Percentiles rank a stretch among this genome's conserved stretches.
phyloP scores from a whole-genome alignment of 2,888 invertebrate species.

The Sceliomorpha sp. region DNA sequence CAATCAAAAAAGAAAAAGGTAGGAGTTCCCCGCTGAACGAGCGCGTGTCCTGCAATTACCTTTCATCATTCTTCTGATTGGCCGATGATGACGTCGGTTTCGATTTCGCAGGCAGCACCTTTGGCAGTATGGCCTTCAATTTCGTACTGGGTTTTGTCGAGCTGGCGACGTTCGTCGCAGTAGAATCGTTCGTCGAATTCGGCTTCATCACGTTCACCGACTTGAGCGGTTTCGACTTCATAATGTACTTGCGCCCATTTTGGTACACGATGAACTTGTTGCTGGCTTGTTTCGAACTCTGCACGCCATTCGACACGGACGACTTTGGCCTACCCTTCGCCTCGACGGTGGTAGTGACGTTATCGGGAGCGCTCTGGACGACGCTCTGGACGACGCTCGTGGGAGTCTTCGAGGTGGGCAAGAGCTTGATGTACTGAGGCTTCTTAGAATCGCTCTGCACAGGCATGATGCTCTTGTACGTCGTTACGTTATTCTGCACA shows the following conservation, averaged over 20 bases:
- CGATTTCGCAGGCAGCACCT: too few relatives aligned
- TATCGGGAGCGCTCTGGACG: background rate
- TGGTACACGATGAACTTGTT: slow-evolving; percentile 45
- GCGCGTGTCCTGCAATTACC: too few relatives aligned
- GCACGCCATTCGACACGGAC: background rate
- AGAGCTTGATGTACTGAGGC: slow-evolving; percentile 31
- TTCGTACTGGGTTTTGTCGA: background rate
- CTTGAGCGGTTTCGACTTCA: slow-evolving; percentile 17
- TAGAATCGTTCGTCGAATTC: slow-evolving; percentile 3
- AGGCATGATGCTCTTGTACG: slow-evolving; percentile 43
- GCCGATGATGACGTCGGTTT: too few relatives aligned
- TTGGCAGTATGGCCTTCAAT: background rate
- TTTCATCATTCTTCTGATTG: too few relatives aligned
- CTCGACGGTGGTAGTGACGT: background rate
- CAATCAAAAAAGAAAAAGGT: too few relatives aligned
- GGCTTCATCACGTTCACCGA: background rate
- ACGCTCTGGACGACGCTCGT: background rate
- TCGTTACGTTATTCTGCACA: background rate
- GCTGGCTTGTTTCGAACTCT: background rate
- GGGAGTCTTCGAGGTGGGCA: slow-evolving; percentile 15
- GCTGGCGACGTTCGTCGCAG: background rate
- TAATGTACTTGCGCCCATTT: slow-evolving; percentile 64
- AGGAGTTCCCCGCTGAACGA: too few relatives aligned
- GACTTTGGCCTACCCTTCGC: too few relatives aligned
- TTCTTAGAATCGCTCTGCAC: slow-evolving; percentile 20